These are phyloP conservation scores for Pipistrellus pygmaeus DNA, from an alignment of 2,797 vertebrate species.

Conservation along the genomic window DNA sequence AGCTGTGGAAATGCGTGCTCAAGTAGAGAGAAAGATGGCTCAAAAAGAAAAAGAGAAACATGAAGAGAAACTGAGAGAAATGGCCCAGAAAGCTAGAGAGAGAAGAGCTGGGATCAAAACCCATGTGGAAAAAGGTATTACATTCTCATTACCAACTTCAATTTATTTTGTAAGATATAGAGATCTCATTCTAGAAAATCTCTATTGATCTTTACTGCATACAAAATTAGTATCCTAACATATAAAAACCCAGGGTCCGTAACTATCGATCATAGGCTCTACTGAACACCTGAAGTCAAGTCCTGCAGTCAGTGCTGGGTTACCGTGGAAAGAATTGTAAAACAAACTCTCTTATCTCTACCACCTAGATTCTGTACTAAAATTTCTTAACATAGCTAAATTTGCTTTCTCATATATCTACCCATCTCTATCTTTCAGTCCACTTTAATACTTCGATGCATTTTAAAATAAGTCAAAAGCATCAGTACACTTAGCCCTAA, in stretches of 20 bases:
- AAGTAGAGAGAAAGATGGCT: constrained; percentile 99
- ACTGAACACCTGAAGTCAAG: no score
- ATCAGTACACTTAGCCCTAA: not conserved
- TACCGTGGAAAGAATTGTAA: not conserved
- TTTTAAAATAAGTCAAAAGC: constrained; percentile 10
- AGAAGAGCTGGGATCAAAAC: constrained; percentile 99
- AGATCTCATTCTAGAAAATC: constrained; percentile 41
- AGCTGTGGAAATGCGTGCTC: constrained; percentile 99
- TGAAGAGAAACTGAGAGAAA: constrained; percentile 97
- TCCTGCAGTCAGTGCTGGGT: no score
- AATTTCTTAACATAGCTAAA: not conserved
- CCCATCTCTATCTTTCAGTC: not conserved
- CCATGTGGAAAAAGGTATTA: constrained; percentile 96
- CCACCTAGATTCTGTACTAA: not conserved
- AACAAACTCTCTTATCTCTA: not conserved
- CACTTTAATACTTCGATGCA: not conserved
- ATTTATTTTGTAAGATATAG: constrained; percentile 8
- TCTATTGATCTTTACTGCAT: not conserved
- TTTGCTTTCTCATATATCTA: not conserved
- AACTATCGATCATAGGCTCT: no score
- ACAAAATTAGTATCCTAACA: not conserved
- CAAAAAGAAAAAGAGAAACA: constrained; percentile 99
- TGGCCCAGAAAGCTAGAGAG: constrained; percentile 97
- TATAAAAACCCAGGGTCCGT: no score
- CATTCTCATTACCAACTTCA: not conserved